A percentile compares a stretch with the other conserved stretches of the same genome.
These are phyloP conservation scores for Lordiphosa clarofinis DNA, from an alignment of 1,140 invertebrate genomes.

Conservation along the genomic window DNA sequence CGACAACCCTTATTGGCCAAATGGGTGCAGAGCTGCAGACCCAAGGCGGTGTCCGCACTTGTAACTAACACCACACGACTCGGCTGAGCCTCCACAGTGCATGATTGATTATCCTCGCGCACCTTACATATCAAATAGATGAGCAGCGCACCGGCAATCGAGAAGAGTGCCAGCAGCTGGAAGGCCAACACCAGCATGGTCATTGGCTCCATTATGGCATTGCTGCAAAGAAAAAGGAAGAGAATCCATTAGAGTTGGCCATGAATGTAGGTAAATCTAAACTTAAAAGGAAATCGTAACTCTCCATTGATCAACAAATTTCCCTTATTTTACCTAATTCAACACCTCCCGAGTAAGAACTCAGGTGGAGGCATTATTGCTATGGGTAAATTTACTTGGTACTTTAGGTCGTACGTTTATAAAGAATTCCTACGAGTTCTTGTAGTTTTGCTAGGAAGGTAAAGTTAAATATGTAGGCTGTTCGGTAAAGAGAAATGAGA, in stretches of 20 bases:
- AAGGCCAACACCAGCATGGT: constrained; percentile 87
- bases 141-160: constrained; percentile 87
- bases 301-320: background rate
- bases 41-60: constrained; percentile 87
- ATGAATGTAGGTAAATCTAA: too few relatives aligned
- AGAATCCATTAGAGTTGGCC: constrained; percentile 3
- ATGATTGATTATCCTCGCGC: constrained; percentile 79
- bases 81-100: constrained; percentile 62
- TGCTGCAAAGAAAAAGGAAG: constrained; percentile 41
- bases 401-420: too few relatives aligned
- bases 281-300: background rate
- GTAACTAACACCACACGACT: constrained; percentile 86
- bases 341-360: too few relatives aligned
- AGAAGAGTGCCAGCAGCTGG: constrained; percentile 87
- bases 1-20: constrained; percentile 85
- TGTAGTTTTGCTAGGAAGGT: too few relatives aligned
- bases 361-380: too few relatives aligned
- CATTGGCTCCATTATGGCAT: constrained; percentile 86
- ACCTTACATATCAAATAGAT: constrained; percentile 88
- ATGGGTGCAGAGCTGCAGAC: constrained; percentile 83
- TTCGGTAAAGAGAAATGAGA: too few relatives aligned
- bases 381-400: too few relatives aligned
- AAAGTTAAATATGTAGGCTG: too few relatives aligned
- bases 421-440: too few relatives aligned
- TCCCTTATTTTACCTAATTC: background rate